Evolutionary conservation across 2,888 invertebrate genomes (phyloP).

Genomic region (Branchipolynoe longqiensis): DNA sequence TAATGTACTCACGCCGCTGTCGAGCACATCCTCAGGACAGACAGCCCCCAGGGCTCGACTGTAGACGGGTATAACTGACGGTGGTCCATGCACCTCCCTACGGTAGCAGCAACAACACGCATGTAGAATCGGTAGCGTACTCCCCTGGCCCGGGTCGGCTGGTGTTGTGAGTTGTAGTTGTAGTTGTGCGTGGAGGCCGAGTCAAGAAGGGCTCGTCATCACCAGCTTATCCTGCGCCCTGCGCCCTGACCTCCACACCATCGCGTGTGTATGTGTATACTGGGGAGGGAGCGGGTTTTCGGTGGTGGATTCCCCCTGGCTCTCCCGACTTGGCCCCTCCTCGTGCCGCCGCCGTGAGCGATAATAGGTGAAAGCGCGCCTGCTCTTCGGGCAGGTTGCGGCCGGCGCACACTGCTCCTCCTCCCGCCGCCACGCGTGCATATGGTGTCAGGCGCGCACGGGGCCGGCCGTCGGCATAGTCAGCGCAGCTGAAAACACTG

Average conservation of each 20-base stretch:
- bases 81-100: too few relatives aligned
- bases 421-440: not conserved
- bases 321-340: not conserved
- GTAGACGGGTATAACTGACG: too few relatives aligned
- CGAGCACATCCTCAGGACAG: not conserved
- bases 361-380: constrained; percentile 1
- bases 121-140: too few relatives aligned
- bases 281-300: not conserved
- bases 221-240: not conserved
- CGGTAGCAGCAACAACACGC: too few relatives aligned
- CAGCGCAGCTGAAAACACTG: too few relatives aligned
- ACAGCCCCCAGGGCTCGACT: too few relatives aligned
- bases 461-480: not conserved
- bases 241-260: not conserved
- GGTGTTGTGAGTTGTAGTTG: not conserved
- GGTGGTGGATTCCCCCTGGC: constrained; percentile 2
- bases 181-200: not conserved
- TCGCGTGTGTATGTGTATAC: not conserved
- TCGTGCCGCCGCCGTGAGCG: constrained; percentile 12
- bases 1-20: not conserved
- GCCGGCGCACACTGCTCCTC: not conserved
- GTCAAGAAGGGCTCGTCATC: constrained; percentile 22
- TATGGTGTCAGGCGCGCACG: not conserved
- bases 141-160: not conserved
- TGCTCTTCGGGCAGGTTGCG: not conserved